Percentiles rank a stretch among this genome's conserved stretches.
Conservation (phyloP, 2,888 invertebrate species). For the Ectemnius cavifrons region DNA sequence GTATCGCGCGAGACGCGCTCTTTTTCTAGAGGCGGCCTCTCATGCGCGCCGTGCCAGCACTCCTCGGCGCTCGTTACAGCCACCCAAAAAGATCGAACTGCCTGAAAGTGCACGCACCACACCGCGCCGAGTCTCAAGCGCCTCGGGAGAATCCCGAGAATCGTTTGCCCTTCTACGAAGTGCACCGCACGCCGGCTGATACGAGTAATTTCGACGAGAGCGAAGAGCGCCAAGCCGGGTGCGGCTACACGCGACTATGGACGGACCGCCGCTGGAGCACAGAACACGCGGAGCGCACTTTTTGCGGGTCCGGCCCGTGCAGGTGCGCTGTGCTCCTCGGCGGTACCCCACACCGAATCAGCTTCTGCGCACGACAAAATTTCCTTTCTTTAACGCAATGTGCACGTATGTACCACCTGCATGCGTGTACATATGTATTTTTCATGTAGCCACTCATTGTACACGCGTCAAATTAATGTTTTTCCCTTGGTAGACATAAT, state of each 20-base stretch:
- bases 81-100: conserved; percentile 57
- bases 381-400: not conserved
- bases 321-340: conserved; percentile 26
- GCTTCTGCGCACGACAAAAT: conserved; percentile 42
- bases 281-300: conserved; percentile 65
- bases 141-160: conserved; percentile 42
- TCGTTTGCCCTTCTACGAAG: conserved; percentile 44
- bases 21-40: conserved; percentile 57
- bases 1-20: conserved; percentile 59
- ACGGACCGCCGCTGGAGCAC: conserved; percentile 58
- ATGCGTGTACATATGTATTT: too few relatives aligned
- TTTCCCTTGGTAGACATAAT: too few relatives aligned
- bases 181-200: conserved; percentile 15
- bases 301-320: conserved; percentile 53
- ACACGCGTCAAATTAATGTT: too few relatives aligned
- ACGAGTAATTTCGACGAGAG: conserved; percentile 45
- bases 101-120: conserved; percentile 55
- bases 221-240: conserved; percentile 57
- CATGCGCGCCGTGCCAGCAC: conserved; percentile 52
- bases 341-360: conserved; percentile 26
- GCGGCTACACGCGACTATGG: conserved; percentile 60
- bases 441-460: too few relatives aligned
- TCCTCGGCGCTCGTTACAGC: conserved; percentile 31
- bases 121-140: conserved; percentile 27
- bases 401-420: too few relatives aligned